Base-by-base conservation (phyloP, 2,888 invertebrate genomes). In the Harpagoxenus sublaevis region DNA sequence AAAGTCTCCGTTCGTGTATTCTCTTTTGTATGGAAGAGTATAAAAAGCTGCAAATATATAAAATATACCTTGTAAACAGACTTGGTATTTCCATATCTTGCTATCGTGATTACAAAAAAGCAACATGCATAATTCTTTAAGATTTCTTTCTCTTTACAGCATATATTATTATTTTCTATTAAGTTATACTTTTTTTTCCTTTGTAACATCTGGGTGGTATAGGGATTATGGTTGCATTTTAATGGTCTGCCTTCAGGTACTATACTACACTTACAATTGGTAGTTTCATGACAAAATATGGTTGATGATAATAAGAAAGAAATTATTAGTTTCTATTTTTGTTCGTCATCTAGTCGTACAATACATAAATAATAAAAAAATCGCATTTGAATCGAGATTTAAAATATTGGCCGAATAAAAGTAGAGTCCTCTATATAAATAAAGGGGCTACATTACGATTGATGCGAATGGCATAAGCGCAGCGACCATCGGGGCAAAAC, bases 401-500 rank as follows among this genome's bases (percentile, higher is more conserved):
- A 66, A 83, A 83, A 75, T 18, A 57, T 83, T 62, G 60, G 57
- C 65, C 74, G 35, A 65, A 63, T 66, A 75, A 74, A 83, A 74
- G 39, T 31, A 12, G 31, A 82, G 23, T 78, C 48, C 48, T 77
- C 77, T 48, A 45, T 60, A 66, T 10, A 68, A 77, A 83, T 57
- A 66, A 79, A 70, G 12, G 12, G 62, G 3, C 51, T 51, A 35
- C 31, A 63, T 63, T 45, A 77, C 48, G 53, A 85, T 83, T 53
- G 55, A 71, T 48, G 65, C 63, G 60, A 83, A 71, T 84, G 73
- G 60, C 55, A 77, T 66, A 83, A 66, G 83, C 75, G 74, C 84
- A 87, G 84, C 77, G 84, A 89, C 88, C 87, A 86, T 87, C 86
- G 89, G 89, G 88, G 91, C 92, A 92, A 89, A 94, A 94, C 94